Conservation (phyloP, 2,113 vertebrate species). For the Nothocercus nigrocapillus region DNA sequence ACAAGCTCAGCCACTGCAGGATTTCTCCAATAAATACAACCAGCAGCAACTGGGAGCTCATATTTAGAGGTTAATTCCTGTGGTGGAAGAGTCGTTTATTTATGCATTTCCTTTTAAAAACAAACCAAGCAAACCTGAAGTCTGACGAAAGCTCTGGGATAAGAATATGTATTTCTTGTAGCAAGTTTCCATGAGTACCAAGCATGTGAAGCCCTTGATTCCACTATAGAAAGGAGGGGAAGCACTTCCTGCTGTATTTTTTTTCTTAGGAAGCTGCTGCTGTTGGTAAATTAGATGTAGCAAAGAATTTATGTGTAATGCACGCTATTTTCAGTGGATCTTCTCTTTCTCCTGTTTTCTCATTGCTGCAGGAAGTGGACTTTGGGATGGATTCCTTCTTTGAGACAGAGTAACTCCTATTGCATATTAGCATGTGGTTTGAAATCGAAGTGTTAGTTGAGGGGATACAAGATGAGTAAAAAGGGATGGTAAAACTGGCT, state of each 20-base stretch:
- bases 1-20: neutral
- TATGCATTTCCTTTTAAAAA: neutral
- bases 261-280: neutral
- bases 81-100: fast-evolving
- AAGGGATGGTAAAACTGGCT: neutral
- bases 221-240: neutral
- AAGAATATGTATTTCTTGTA: neutral
- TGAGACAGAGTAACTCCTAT: neutral
- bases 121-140: neutral
- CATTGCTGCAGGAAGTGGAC: neutral
- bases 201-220: neutral
- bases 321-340: neutral
- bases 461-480: neutral
- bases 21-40: neutral
- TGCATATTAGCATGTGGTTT: neutral
- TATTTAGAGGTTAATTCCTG: neutral
- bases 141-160: neutral
- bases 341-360: neutral
- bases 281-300: neutral
- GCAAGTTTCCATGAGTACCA: neutral
- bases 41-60: neutral
- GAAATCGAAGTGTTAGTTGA: neutral
- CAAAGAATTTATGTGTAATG: neutral
- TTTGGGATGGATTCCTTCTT: neutral
- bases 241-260: neutral